Conservation (phyloP, 2,888 invertebrate genomes). For the Oscheius sp. region DNA sequence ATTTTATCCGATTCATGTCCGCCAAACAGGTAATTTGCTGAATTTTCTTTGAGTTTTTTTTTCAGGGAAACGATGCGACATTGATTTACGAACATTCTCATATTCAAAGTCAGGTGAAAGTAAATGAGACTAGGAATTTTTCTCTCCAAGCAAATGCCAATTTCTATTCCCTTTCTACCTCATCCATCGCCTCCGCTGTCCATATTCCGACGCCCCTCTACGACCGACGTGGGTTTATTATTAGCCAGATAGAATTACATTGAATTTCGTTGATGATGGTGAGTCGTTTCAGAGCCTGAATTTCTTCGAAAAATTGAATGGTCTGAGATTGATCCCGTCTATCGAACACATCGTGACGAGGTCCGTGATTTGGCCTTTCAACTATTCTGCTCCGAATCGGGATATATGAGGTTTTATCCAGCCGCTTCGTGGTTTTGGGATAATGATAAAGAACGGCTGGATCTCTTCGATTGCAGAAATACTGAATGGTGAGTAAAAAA, state of each 20-base stretch:
- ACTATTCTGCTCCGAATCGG: slow-evolving; percentile 92
- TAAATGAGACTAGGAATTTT: slow-evolving; percentile 51
- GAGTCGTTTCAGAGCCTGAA: slow-evolving; percentile 77
- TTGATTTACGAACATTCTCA: slow-evolving; percentile 53
- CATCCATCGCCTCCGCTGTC: slow-evolving; percentile 70
- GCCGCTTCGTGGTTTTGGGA: slow-evolving; percentile 70
- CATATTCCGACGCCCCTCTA: slow-evolving; percentile 75
- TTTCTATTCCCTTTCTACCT: slow-evolving; percentile 65
- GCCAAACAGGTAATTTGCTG: slow-evolving; percentile 43
- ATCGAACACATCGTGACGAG: slow-evolving; percentile 66
- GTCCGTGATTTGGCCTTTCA: slow-evolving; percentile 79
- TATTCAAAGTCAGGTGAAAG: slow-evolving; percentile 33
- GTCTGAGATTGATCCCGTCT: slow-evolving; percentile 84
- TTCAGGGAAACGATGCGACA: slow-evolving; percentile 46
- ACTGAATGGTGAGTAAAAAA: slow-evolving; percentile 72
- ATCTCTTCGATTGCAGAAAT: slow-evolving; percentile 83
- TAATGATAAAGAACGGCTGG: slow-evolving; percentile 71
- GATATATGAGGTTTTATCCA: slow-evolving; percentile 91
- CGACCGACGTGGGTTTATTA: slow-evolving; percentile 70
- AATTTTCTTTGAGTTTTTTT: neutral
- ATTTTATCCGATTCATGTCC: slow-evolving; percentile 64
- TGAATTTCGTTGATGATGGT: neutral
- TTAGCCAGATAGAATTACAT: neutral
- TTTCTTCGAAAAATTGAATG: slow-evolving; percentile 90
- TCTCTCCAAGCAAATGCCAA: slow-evolving; percentile 63